A percentile compares a stretch with the other conserved stretches of the same genome.
These are phyloP conservation scores for Seira ritae DNA, from an alignment of 2,888 invertebrate species.

Conservation along the genomic window DNA sequence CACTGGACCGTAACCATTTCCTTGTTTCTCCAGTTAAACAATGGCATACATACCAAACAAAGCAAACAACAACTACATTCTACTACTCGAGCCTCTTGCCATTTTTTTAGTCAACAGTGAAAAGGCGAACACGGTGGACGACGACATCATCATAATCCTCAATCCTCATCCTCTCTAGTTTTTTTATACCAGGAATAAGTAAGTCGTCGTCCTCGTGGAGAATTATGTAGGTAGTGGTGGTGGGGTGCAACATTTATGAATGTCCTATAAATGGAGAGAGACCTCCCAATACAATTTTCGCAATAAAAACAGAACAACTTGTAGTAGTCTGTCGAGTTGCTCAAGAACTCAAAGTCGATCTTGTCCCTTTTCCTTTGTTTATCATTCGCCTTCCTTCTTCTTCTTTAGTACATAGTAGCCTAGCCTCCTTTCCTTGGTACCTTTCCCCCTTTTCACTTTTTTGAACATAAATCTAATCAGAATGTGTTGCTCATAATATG, in stretches of 20 bases:
- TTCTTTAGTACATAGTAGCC: background rate
- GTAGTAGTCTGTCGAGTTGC: background rate
- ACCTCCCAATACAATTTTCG: slow-evolving; percentile 40
- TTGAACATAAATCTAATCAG: slow-evolving; percentile 43
- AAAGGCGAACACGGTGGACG: too few species aligned
- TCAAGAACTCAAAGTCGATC: slow-evolving; percentile 15
- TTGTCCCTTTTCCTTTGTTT: slow-evolving; percentile 29
- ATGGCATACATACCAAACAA: slow-evolving; percentile 49
- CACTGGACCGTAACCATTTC: slow-evolving; percentile 62
- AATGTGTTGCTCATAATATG: slow-evolving; percentile 39
- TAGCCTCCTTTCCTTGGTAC: background rate
- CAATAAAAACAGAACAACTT: slow-evolving; percentile 41
- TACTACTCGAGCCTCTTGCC: slow-evolving; percentile 35
- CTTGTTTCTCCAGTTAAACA: slow-evolving; percentile 58
- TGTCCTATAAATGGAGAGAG: slow-evolving; percentile 15
- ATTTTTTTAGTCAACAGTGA: slow-evolving; percentile 32
- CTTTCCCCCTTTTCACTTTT: slow-evolving; percentile 25
- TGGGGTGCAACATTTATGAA: slow-evolving; percentile 1
- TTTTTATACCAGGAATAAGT: too few species aligned
- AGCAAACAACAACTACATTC: too few species aligned
- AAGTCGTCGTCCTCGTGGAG: too few species aligned
- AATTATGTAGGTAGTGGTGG: background rate
- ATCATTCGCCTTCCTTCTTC: background rate
- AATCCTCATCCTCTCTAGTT: too few species aligned
- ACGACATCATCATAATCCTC: too few species aligned